Base-by-base conservation (phyloP, 2,797 vertebrate species). In the Danio aesculapii region DNA sequence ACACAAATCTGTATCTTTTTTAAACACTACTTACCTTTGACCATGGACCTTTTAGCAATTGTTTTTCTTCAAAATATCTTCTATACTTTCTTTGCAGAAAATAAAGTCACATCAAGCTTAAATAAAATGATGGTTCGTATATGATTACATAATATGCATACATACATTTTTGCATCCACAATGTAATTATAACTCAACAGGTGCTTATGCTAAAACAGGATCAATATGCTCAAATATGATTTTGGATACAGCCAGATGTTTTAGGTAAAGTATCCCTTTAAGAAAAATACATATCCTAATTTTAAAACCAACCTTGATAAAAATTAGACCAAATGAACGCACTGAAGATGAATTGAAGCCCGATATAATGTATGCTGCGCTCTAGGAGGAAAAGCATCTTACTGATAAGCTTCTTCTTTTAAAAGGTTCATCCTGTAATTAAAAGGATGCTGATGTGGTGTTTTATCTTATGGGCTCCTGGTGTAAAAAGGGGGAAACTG, bases 381-480 rank as follows among this genome's bases (percentile, higher is more conserved):
- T 75, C 68, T 77, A 47, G 66, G 73, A 64, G 30, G 53, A 61
- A 21, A 83, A 79, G 68, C 74, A 49, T 70, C 64, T 67, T 71
- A 86, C 59, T 47, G 59, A 49, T 84, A 78, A n/a, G 52, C 68
- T 76, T 64, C 64, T n/a, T 85, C 68, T 67, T 84, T 87, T 86
- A 64, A 79, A 81, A 83, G 77, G 71, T 72, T 53, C 30, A 2
- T 44, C 52, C 82, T 68, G 72, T 81, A 81, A 87, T 85, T 86
- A 89, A 69, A 57, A 86, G 66, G 75, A 79, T 82, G 86, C 84
- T 88, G 86, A 90, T 87, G 69, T 44, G 10, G 52, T 86, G 78
- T 77, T 88, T 87, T 84, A 59, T 89, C 85, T 84, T 87, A 83
- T 82, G 90, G 75, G 86, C 86, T 88, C 89, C 85, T 91, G 86